Evolutionary conservation across 2,888 invertebrate genomes (phyloP).

Genomic region (Athrips mouffetella): DNA sequence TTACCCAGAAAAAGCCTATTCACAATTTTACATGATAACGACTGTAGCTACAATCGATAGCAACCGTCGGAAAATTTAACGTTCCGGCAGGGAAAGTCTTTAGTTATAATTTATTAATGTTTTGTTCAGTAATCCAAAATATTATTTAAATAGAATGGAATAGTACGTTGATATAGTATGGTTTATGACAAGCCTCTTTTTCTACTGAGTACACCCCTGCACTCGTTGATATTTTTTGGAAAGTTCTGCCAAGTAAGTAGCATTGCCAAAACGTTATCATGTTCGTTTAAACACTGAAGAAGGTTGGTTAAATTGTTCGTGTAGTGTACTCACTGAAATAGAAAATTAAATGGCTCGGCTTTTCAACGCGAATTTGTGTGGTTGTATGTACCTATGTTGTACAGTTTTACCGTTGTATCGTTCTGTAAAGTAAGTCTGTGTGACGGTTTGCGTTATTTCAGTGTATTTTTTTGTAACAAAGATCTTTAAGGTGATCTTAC

Average conservation of each 20-base stretch:
- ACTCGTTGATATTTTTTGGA: conserved; percentile 25
- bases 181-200: too few relatives aligned
- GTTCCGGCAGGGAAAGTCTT: too few relatives aligned
- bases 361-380: conserved; percentile 1
- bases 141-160: too few relatives aligned
- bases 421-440: neutral
- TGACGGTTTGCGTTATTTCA: neutral
- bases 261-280: conserved; percentile 33
- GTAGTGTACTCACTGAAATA: conserved; percentile 6
- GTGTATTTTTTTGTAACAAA: too few relatives aligned
- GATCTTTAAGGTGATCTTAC: too few relatives aligned
- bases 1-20: too few relatives aligned
- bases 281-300: conserved; percentile 21
- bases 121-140: too few relatives aligned
- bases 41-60: too few relatives aligned
- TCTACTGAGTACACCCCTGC: neutral
- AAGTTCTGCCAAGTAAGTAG: conserved; percentile 29
- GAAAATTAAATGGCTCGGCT: conserved; percentile 8
- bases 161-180: too few relatives aligned
- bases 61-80: too few relatives aligned
- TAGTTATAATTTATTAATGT: too few relatives aligned
- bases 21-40: too few relatives aligned
- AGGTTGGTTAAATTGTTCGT: conserved; percentile 22
- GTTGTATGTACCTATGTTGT: neutral
- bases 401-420: neutral